Evolutionary conservation across 2,797 vertebrate genomes (phyloP).

Genomic region (Telmatherina bonti): DNA sequence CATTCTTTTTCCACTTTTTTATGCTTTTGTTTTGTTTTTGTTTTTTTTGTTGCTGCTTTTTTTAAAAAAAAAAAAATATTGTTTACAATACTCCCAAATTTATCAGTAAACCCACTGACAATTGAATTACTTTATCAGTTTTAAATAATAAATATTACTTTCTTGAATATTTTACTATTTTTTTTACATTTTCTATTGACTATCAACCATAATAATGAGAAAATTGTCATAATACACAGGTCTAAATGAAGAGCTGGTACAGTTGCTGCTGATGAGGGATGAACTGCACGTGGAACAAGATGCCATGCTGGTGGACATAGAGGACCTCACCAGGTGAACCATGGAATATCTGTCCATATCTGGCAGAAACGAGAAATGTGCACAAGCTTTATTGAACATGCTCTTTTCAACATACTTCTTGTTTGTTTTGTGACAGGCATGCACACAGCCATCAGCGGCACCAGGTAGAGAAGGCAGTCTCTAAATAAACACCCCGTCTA

Average conservation of each 20-base stretch:
- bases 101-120: background rate
- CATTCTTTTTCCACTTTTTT: background rate
- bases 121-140: too few species aligned
- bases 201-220: too few species aligned
- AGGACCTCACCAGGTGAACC: conserved; percentile 93
- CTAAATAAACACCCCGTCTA: conserved; percentile 83
- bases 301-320: conserved; percentile 97
- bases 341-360: background rate
- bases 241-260: conserved; percentile 95
- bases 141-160: too few species aligned
- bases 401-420: conserved; percentile 3
- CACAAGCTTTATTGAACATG: background rate
- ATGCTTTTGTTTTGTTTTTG: too few species aligned
- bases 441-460: conserved; percentile 95
- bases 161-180: too few species aligned
- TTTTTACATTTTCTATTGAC: too few species aligned
- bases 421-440: conserved; percentile 82
- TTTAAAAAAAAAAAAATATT: too few species aligned
- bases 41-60: too few species aligned
- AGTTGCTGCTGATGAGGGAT: conserved; percentile 93
- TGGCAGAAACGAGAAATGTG: background rate
- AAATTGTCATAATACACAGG: conserved; percentile 72
- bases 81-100: background rate
- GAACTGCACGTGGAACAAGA: conserved; percentile 98
- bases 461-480: conserved; percentile 89